Evolutionary conservation across 2,797 vertebrate species (phyloP), one percentile per base, ranked within the genome.

Genomic region (Sebastes itinus): DNA sequence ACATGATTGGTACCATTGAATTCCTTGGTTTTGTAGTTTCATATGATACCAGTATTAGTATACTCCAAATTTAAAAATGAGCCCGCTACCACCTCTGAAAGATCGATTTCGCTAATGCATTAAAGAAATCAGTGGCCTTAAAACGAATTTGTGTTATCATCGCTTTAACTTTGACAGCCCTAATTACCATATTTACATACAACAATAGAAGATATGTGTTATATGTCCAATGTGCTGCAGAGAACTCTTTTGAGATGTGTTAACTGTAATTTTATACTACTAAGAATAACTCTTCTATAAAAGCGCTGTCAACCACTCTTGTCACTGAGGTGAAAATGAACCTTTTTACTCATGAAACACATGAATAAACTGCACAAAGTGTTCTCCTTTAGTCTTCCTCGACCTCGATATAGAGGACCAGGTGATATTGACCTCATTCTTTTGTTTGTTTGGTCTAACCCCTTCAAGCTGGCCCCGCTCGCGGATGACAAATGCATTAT

Each of bases 401-500:
- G 64, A 83, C 92, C 90, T 91, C 63, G 6, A 85, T 88, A 81
- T 28, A 77, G 85, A 92, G 84, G 86, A 92, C 85, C 75, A 20
- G 63, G 78, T 93, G 93, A 92, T 92, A 91, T 92, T 95, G 92
- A 93, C 91, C 92, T 91, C 5, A 72, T 88, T 94, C 82, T 12
- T 86, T 65, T 80, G 81, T 89, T 92, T 92, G 81, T 92, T 85
- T 88, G 82, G 84, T 76, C 69, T 74, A 67, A 87, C 88, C 81
- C 69, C n/a, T 66, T 88, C 71, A 77, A 77, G 74, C 75, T 84
- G 81, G 71, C 78, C 78, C 86, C 65, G 90, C 84, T 88, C 90
- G 85, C 38, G 14, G 87, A 94, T 92, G 92, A 94, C 90, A 93
- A 92, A 94, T 92, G 92, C 72, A 91, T 93, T 93, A 91, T 88